Base-by-base conservation (phyloP, 1,140 invertebrate species). In the Holcopasites calliopsidis region DNA sequence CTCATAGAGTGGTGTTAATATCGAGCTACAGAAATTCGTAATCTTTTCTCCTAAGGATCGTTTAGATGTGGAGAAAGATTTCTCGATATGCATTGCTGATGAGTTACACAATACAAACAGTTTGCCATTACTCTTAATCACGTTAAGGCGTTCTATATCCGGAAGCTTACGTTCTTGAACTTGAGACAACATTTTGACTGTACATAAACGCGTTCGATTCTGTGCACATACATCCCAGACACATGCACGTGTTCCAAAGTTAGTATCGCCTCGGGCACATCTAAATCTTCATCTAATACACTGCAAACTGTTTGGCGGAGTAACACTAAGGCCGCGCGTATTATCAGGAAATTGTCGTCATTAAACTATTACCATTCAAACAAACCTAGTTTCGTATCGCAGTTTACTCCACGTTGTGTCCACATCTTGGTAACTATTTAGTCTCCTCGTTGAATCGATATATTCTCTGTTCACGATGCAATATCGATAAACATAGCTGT, bases 351-450 rank as follows among this genome's bases (percentile, higher is more conserved):
- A 74, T 74, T 66, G 62, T 68, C 62, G 42, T 68, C 28, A 57
- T 74, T 68, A 57, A 74, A 74, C 71, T 74, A 74, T 74, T 66
- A 54, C n/a, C 26, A 55, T 47, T 49, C 50, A 38, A 57, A 66
- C 31, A 11, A 57, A 55, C 21, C 52, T 38, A 35, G 5, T 13
- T 21, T 26, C 40, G 47, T 66, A 66, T 66, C 18, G 23, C 50
- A 16, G 52, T 66, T 66, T 38, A 44, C 62, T 62, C 54, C 31
- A 66, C 18, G 31, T 35, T 21, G 6, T 16, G 13, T 33, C 13
- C 3, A 7, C 16, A 8, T 47, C 10, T 4, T 40, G 16, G 47
- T 72, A 52, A 13, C 2, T 55, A 44, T 13, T 2, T 47, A 28
- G 4, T 23, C 18, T 28, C 26, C 23, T 16, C 23, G 61, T 55